Base-by-base conservation (phyloP, 1,140 invertebrate genomes). In the Dendrolimus kikuchii region DNA sequence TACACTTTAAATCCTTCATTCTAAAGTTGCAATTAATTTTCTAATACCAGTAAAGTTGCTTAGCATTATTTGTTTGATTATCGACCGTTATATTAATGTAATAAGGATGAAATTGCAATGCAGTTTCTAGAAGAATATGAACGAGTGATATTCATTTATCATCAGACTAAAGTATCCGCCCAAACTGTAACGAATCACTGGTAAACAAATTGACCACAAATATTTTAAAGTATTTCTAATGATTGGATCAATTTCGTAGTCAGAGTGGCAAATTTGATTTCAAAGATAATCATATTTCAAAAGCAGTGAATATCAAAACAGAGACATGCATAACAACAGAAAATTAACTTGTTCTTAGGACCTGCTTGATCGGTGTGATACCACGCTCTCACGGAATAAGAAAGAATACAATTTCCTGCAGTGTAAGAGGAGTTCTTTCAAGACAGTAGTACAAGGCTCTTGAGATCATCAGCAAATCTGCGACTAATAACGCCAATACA, bases 131-230 rank as follows among this genome's bases (percentile, higher is more conserved):
- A 46, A 56, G 66, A 76, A 74, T 72, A 81, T 77, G 72, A 81
- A 60, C 61, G 75, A 75, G 60, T 71, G 72, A 58, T 62, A 66
- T 72, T 68, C 75, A 85, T 85, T 85, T 77, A 85, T 85, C 81
- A 85, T 85, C 72, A 52, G 59, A 61, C 57, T 70, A 81, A n/a
- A 82, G 78, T 82, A 82, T 82, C 74, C 79, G 78, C 81, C 79
- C 81, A 69, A 63, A 60, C 70, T 77, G 74, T 74, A 81, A 85
- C 81, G 71, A 81, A 85, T 82, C 70, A 67, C 77, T 77, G 76
- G 75, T 82, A 81, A 81, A 81, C 77, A 82, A 81, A 80, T 80
- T 77, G 81, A 82, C 74, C 71, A 80, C 73, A 76, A 75, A 73
- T 66, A 67, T 74, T 73, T 75, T 67, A 69, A 59, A 67, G 53